These are phyloP conservation scores for Antechinus stuartii DNA, from an alignment of 2,113 vertebrate genomes.

Conservation along the genomic window DNA sequence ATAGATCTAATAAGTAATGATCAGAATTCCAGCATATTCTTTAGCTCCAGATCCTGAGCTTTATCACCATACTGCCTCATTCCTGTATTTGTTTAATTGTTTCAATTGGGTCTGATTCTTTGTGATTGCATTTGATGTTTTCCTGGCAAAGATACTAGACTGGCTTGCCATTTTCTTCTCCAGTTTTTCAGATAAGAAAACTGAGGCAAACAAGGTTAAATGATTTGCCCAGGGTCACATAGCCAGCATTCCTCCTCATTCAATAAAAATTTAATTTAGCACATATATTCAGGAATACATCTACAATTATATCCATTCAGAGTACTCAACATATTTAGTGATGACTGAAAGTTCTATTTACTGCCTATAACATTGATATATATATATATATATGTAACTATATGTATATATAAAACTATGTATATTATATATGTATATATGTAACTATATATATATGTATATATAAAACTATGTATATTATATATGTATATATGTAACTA, in stretches of 20 bases:
- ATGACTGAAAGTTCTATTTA: neutral
- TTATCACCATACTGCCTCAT: neutral
- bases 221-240: neutral
- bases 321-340: neutral
- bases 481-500: too few relatives aligned
- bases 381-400: too few relatives aligned
- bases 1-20: neutral
- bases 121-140: neutral
- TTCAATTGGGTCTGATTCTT: neutral
- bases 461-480: too few relatives aligned
- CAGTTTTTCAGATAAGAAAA: neutral
- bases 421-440: too few relatives aligned
- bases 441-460: too few relatives aligned
- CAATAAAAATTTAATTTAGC: neutral
- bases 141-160: neutral
- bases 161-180: neutral
- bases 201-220: neutral
- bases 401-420: too few relatives aligned
- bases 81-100: neutral
- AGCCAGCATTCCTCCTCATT: neutral
- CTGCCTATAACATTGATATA: neutral
- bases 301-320: slow-evolving; percentile 9
- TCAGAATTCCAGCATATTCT: neutral
- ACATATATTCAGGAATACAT: slow-evolving; percentile 20
- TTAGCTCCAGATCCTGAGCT: neutral